Evolutionary conservation across 2,113 vertebrate species (phyloP).

Genomic region (Cardinalis cardinalis): DNA sequence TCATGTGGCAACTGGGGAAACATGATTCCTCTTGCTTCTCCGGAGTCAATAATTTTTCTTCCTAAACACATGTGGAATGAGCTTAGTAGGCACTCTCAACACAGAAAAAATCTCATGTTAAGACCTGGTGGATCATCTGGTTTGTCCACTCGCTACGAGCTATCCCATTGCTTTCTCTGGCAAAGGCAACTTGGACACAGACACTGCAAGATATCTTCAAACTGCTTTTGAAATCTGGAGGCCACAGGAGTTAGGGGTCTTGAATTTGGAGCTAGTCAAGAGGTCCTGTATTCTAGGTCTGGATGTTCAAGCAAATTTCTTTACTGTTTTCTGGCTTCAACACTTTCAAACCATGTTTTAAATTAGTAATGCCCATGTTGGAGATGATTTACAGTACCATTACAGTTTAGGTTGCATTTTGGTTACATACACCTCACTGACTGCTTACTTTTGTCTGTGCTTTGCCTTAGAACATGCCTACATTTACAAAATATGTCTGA

Average conservation of each 20-base stretch:
- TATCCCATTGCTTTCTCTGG: not conserved
- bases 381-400: not conserved
- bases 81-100: not conserved
- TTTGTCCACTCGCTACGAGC: not conserved
- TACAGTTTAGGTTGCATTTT: not conserved
- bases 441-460: not conserved
- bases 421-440: not conserved
- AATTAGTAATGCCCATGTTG: not conserved
- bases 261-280: not conserved
- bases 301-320: not conserved
- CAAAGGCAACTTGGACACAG: not conserved
- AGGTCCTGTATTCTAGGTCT: not conserved
- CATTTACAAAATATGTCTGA: not conserved
- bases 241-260: not conserved
- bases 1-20: not conserved
- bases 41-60: not conserved
- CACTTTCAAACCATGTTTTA: not conserved
- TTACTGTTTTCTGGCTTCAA: not conserved
- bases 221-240: not conserved
- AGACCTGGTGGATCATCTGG: not conserved
- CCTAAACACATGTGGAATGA: not conserved
- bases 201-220: not conserved
- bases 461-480: not conserved
- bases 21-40: not conserved
- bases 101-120: fast-evolving